Evolutionary conservation across 2,113 vertebrate species (phyloP).

Genomic region (Bujurquina vittata): DNA sequence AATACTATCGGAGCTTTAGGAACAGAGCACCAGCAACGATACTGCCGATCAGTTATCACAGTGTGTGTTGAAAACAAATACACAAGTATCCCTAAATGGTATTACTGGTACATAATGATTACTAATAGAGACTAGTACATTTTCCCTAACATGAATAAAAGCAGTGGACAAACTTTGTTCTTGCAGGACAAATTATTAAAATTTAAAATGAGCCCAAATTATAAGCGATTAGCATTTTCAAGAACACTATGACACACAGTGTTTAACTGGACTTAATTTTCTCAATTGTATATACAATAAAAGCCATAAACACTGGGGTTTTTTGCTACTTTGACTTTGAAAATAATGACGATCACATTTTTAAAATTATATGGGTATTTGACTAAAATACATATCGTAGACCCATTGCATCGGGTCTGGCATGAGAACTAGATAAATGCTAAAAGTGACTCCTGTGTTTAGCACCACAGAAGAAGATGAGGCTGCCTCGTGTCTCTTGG

Average conservation of each 20-base stretch:
- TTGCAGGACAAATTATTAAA: neutral
- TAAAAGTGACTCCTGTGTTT: neutral
- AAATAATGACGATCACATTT: neutral
- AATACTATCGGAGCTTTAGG: constrained; percentile 61
- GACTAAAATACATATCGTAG: neutral
- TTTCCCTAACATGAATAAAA: neutral
- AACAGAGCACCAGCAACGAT: constrained; percentile 28
- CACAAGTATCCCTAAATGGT: neutral
- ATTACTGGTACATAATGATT: neutral
- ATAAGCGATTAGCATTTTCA: neutral
- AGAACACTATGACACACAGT: neutral
- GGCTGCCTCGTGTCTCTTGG: neutral
- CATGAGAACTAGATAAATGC: neutral
- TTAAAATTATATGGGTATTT: neutral
- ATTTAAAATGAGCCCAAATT: neutral
- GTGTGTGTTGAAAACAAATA: neutral
- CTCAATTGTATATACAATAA: neutral
- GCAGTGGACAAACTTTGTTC: neutral
- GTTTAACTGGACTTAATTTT: neutral
- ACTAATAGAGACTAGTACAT: neutral
- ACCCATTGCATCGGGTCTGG: neutral
- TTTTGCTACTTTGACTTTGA: neutral
- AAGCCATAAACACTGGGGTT: neutral
- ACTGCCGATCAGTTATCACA: neutral
- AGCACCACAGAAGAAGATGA: neutral